Evolutionary conservation across 1,140 invertebrate genomes (phyloP).

Genomic region (Hesperophylax magnus): DNA sequence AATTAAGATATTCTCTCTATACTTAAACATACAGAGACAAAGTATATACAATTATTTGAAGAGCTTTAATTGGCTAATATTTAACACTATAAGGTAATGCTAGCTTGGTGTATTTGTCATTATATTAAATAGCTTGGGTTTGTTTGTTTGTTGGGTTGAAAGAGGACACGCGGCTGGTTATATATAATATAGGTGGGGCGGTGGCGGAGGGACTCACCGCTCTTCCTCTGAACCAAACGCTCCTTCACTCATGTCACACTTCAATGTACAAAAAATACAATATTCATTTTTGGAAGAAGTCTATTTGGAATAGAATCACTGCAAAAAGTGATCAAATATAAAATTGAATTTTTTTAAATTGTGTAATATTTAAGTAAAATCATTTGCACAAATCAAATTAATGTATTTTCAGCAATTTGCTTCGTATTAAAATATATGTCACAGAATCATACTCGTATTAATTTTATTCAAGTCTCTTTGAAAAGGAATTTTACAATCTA

Average conservation of each 20-base stretch:
- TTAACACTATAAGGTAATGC: slow-evolving; percentile 57
- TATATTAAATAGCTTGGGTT: slow-evolving; percentile 47
- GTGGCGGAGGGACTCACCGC: too few relatives aligned
- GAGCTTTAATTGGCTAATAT: slow-evolving; percentile 43
- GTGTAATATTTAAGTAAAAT: slow-evolving; percentile 35
- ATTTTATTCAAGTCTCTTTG: slow-evolving; percentile 38
- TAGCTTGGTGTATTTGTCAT: slow-evolving; percentile 57
- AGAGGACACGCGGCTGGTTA: too few relatives aligned
- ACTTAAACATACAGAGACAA: slow-evolving; percentile 55
- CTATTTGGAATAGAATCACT: slow-evolving; percentile 36
- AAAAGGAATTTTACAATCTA: slow-evolving; percentile 34
- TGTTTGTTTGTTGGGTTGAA: neutral
- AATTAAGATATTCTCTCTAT: slow-evolving; percentile 56
- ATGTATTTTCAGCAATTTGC: slow-evolving; percentile 19
- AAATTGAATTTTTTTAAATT: neutral
- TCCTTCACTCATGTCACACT: too few relatives aligned
- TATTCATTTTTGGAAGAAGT: slow-evolving; percentile 36
- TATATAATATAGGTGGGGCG: too few relatives aligned
- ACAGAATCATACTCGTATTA: slow-evolving; percentile 21
- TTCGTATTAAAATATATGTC: slow-evolving; percentile 32
- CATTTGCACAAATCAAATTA: slow-evolving; percentile 36
- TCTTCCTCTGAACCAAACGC: too few relatives aligned
- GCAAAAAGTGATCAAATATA: neutral
- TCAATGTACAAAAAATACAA: slow-evolving; percentile 41
- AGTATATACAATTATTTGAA: slow-evolving; percentile 54